Base-by-base conservation (phyloP, 2,888 invertebrate species). In the Aphidius colemani region DNA sequence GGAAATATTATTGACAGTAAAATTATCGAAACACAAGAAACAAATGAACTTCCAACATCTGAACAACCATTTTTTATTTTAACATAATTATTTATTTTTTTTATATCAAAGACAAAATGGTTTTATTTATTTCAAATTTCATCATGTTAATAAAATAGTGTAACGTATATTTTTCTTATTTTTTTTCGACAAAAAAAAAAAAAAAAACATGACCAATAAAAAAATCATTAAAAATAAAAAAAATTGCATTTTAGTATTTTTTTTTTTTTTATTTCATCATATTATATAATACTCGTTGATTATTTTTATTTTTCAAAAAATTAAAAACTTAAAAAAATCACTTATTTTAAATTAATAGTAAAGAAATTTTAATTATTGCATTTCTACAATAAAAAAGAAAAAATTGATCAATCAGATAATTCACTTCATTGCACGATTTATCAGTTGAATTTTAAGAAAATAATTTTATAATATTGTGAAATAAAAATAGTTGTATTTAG, bases 1-100 rank as follows among this genome's bases (percentile, higher is more conserved):
- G 90, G 90, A 0, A 89, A 89, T 74, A 84, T 90, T 69, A 84
- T 90, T 39, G 85, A 85, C 63, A 85, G 86, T 0, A 84, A 88
- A 75, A 80, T 86, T 9, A 83, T 89, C 8, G 84, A 88, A 67
- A 85, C 87, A 3, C 85, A 86, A 68, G 84, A 85, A 74, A 82
- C 79, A 3, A 78, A 70, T 48, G 78, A 78, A 63, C 66, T 81
- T 56, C 81, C 80, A 44, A 72, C 75, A 8, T 78, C 78, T 3
- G 76, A 74, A 43, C 77, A 75, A 64, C 73, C 77, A 2, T 75
- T 77, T 1, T 70, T 81, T 63, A 78, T 82, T 70, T 70, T 81
- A 55, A 78, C 74, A n/a, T 77, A 62, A 71, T 56, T 40, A 10
- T 13, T 6, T 55, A 58, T 59, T 61, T 51, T 53, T 61, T 13